Base-by-base conservation (phyloP, 1,140 invertebrate species). In the Nasonia giraulti region DNA sequence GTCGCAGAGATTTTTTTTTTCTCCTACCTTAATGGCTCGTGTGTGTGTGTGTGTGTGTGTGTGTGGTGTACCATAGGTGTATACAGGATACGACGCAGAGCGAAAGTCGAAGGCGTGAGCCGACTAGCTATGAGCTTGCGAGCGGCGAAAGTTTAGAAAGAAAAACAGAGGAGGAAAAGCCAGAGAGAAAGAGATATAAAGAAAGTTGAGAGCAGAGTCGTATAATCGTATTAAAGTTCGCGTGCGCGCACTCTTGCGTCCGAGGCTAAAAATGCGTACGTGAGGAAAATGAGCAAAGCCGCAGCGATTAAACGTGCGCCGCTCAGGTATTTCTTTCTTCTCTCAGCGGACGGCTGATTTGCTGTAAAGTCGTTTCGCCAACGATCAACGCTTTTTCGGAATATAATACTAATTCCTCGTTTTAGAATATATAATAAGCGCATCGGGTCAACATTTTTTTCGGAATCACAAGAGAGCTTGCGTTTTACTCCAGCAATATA, bases 201-300 rank as follows among this genome's bases (percentile, higher is more conserved):
- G 77, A 68, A 79, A 79, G 77, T 68, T 10, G 77, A 23, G 33
- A 77, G 47, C 2, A 14, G 47, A 44, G 40, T 11, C 12, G 47
- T 14, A 55, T 79, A 40, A 11, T 79, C 55, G 14, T 55, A 37
- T 44, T 79, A 79, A 62, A 62, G 50, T 20, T 68, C 55, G 14
- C 71, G 31, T 0, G 27, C 33, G 33, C 0, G 33, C 33, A 37
- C 17, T 37, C 31, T 31, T 17, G 47, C 47, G 40, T 55, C 17
- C 0, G 17, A 62, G 17, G 73, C 37, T 75, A 75, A 75, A 75
- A 44, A 75, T 44, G 73, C 73, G 31, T 31, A 31, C 73, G 33
- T 75, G 73, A 75, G 37, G 31, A 44, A 75, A 75, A 75, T 75
- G 14, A 75, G 71, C 33, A 74, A 74, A 31, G 7, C 0, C 7